Percentiles rank a stretch among this genome's conserved stretches.
Conservation (phyloP, 2,113 vertebrate species). For the Ciconia stormi region DNA sequence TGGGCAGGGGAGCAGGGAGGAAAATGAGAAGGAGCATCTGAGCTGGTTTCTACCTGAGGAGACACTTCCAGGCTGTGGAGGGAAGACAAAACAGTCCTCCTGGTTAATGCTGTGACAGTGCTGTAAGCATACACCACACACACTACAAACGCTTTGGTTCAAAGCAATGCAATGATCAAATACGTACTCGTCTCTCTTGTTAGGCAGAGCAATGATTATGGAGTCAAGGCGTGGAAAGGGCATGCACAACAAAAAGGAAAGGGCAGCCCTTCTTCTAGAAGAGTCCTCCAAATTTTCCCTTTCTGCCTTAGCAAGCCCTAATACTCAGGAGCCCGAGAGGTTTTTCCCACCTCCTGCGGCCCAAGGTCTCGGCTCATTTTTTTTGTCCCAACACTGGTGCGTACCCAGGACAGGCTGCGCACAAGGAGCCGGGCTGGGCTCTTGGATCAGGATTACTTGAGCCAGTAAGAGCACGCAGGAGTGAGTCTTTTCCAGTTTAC, state of each 20-base stretch:
- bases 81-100: constrained; percentile 87
- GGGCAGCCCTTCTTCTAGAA: constrained; percentile 19
- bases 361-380: not conserved
- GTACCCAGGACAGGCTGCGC: not conserved
- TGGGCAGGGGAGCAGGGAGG: constrained; percentile 72
- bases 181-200: not conserved
- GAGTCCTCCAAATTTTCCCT: not conserved
- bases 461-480: not conserved
- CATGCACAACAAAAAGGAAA: not conserved
- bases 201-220: constrained; percentile 56
- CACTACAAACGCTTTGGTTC: not conserved
- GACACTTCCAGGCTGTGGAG: constrained; percentile 94
- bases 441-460: not conserved
- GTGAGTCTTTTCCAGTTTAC: not conserved
- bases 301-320: not conserved
- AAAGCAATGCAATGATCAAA: not conserved
- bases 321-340: not conserved
- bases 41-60: constrained; percentile 87
- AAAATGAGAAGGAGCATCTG: constrained; percentile 75
- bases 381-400: rapidly evolving
- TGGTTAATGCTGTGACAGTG: constrained; percentile 79
- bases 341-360: not conserved
- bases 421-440: rapidly evolving
- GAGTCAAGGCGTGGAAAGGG: not conserved
- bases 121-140: constrained; percentile 23